Evolutionary conservation across 1,140 invertebrate species (phyloP).

Genomic region (Bombus soroeensis): DNA sequence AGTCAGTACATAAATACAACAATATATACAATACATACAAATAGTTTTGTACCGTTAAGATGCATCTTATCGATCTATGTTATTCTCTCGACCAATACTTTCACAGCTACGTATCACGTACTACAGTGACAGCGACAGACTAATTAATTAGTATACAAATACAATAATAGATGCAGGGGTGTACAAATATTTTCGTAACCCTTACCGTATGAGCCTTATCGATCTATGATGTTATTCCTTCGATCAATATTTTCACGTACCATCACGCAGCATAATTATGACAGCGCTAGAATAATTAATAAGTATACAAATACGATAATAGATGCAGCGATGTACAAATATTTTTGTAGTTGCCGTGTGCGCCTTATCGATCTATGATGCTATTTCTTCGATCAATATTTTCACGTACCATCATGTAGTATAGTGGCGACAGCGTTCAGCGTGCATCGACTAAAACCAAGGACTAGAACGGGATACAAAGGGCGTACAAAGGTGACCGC

Average conservation of each 20-base stretch:
- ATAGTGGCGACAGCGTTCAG: slow-evolving; percentile 1
- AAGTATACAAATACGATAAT: no score
- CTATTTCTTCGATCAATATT: not conserved
- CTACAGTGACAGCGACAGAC: no score
- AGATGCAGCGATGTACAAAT: not conserved
- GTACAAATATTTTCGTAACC: not conserved
- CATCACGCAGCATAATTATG: not conserved
- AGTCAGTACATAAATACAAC: no score
- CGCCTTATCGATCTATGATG: not conserved
- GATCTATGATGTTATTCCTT: not conserved
- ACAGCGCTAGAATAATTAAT: not conserved
- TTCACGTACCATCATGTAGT: not conserved
- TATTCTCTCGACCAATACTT: no score
- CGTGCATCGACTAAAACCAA: no score
- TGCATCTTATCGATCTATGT: no score
- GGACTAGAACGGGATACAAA: not conserved
- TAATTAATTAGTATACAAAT: no score
- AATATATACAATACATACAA: no score
- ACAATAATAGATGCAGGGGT: no score
- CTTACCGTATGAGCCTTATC: not conserved
- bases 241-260: not conserved
- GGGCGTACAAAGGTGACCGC: not conserved
- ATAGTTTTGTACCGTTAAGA: no score
- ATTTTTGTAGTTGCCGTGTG: not conserved
- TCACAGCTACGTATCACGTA: no score